Conservation (phyloP, 2,888 invertebrate species). For the Leucania comma region DNA sequence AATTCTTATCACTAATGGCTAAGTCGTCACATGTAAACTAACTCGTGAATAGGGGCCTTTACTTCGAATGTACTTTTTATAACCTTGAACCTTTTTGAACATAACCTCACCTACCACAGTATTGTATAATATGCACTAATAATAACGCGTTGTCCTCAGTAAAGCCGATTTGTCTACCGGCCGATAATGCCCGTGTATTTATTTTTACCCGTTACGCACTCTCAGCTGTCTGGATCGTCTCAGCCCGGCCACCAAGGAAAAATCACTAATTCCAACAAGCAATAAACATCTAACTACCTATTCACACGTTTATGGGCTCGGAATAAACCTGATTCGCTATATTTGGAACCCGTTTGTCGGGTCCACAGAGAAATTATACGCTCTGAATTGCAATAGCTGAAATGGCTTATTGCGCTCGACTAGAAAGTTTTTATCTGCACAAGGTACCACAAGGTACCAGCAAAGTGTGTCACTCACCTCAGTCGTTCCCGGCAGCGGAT, state of each 20-base stretch:
- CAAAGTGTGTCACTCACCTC: conserved; percentile 78
- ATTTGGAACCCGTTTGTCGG: conserved; percentile 83
- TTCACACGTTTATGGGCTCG: conserved; percentile 66
- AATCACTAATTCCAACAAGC: conserved; percentile 75
- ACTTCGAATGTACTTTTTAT: conserved; percentile 38
- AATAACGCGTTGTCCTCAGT: conserved; percentile 86
- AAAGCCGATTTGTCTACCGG: conserved; percentile 87
- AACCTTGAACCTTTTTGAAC: conserved; percentile 66
- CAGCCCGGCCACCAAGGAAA: conserved; percentile 86
- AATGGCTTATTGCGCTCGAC: conserved; percentile 41
- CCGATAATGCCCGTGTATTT: conserved; percentile 89
- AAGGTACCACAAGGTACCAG: conserved; percentile 43
- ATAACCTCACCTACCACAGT: conserved; percentile 70
- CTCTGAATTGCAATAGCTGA: conserved; percentile 72
- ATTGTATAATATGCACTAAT: conserved; percentile 82
- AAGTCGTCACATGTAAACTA: conserved; percentile 48
- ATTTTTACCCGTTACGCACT: conserved; percentile 90
- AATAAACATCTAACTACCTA: conserved; percentile 67
- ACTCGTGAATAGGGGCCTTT: conserved; percentile 13
- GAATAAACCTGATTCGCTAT: conserved; percentile 79
- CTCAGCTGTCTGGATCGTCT: conserved; percentile 87
- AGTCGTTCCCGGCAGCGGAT: conserved; percentile 76
- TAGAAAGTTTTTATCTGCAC: conserved; percentile 58
- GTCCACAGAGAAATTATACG: conserved; percentile 78
- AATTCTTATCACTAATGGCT: conserved; percentile 49